Evolutionary conservation across 2,888 invertebrate genomes (phyloP).

Genomic region (Conchocele bisecta): DNA sequence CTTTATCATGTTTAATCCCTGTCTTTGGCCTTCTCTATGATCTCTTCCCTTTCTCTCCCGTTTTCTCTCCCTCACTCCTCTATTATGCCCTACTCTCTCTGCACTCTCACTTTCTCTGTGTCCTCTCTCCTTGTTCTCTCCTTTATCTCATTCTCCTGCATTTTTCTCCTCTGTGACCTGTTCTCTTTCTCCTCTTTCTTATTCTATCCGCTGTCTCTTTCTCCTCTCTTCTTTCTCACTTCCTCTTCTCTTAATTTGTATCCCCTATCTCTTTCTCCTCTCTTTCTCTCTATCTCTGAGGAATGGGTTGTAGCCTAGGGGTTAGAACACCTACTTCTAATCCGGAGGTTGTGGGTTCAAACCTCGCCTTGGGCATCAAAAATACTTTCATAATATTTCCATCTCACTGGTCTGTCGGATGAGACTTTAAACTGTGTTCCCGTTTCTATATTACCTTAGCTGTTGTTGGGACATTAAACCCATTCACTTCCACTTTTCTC

Average conservation of each 20-base stretch:
- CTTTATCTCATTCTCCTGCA: neutral
- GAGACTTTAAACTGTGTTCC: too few relatives aligned
- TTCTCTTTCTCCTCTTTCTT: neutral
- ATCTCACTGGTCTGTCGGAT: too few relatives aligned
- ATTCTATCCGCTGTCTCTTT: neutral
- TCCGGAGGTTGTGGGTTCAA: too few relatives aligned
- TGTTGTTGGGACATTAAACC: too few relatives aligned
- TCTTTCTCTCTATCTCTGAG: neutral
- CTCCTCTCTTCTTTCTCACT: neutral
- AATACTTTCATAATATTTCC: too few relatives aligned
- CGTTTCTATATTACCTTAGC: too few relatives aligned
- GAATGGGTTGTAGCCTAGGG: too few relatives aligned
- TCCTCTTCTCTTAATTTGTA: neutral
- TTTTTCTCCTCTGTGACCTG: neutral
- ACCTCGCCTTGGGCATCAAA: too few relatives aligned
- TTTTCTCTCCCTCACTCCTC: neutral
- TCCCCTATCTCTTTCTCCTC: neutral
- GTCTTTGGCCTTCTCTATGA: neutral
- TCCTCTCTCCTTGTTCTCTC: neutral
- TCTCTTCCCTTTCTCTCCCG: neutral
- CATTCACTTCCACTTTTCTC: too few relatives aligned
- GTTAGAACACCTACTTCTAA: too few relatives aligned
- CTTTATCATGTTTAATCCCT: slow-evolving; percentile 12
- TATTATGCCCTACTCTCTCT: neutral
- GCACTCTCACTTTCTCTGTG: neutral